Evolutionary conservation across 2,113 vertebrate genomes (phyloP), one percentile per base, ranked within the genome.

Genomic region (Catharus fuscescens): DNA sequence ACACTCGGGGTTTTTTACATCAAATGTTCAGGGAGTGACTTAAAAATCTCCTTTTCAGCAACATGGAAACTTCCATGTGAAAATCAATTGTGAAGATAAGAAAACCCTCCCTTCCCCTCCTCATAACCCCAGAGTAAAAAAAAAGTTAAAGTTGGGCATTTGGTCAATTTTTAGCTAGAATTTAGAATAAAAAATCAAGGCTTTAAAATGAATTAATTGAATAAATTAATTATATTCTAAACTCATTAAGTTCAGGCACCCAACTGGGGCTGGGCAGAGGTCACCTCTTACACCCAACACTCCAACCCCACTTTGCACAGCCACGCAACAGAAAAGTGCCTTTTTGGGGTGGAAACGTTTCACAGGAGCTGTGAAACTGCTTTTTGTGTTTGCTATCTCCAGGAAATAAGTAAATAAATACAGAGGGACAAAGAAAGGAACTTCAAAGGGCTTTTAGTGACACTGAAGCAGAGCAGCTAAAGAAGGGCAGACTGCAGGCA

Each of bases 401-500:
- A 24, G 38, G 40, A 45, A 48, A 10, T 0, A 14, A 14, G 4
- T 1, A 18, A 69, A 82, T 5, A n/a, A 9, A 50, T 9, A 23
- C 1, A 18, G 18, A 8, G 29, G 21, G 54, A n/a, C 25, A 24
- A 38, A 42, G n/a, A 80, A 86, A 89, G 2, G 1, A 60, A n/a
- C 4, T 5, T 34, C 1, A 2, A 67, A 31, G 29, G 23, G 47
- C 10, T 53, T 32, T 47, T 21, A 11, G 86, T 18, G 66, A 5
- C 57, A 8, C 85, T 13, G 6, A 4, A 34, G 2, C 44, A 19
- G 80, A 94, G 96, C 77, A 96, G 74, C 91, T 34, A 11, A 91
- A 94, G 81, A 74, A 73, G 86, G 42, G 71, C 85, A 80, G 95
- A 94, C 85, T n/a, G 72, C 9, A 69, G 56, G 16, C 91, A 26